A percentile compares a stretch with the other conserved stretches of the same genome.
These are phyloP conservation scores for Dryas iulia DNA, from an alignment of 1,140 invertebrate genomes.

Conservation along the genomic window DNA sequence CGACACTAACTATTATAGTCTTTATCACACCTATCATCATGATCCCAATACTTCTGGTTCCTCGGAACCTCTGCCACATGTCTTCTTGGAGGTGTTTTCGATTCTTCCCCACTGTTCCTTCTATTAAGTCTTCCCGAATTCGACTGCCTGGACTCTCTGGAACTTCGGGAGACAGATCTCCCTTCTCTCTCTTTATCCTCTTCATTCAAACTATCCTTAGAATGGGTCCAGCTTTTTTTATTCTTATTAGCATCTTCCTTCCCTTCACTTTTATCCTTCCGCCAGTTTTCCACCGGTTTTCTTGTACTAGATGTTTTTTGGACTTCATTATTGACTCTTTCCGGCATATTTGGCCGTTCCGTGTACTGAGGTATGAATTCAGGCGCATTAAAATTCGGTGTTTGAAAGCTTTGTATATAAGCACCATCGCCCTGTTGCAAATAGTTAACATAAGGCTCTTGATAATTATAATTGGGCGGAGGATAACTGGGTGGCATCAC, in stretches of 20 bases:
- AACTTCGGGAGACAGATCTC: constrained; percentile 44
- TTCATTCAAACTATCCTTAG: constrained; percentile 59
- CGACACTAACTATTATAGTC: constrained; percentile 75
- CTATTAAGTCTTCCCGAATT: constrained; percentile 40
- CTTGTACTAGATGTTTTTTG: constrained; percentile 50
- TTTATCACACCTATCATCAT: constrained; percentile 76
- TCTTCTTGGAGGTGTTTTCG: constrained; percentile 59
- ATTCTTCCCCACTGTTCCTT: constrained; percentile 49
- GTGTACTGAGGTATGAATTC: constrained; percentile 43
- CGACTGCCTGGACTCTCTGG: constrained; percentile 38
- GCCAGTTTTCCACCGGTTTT: constrained; percentile 61
- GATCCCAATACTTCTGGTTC: constrained; percentile 77
- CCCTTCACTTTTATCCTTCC: constrained; percentile 53
- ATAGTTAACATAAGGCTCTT: constrained; percentile 59
- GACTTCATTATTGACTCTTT: constrained; percentile 59
- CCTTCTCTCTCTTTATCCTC: constrained; percentile 47
- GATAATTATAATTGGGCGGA: constrained; percentile 50
- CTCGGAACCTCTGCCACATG: constrained; percentile 71
- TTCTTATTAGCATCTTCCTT: constrained; percentile 62
- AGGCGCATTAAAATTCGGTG: constrained; percentile 46
- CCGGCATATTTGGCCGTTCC: constrained; percentile 39
- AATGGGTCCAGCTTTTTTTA: constrained; percentile 58
- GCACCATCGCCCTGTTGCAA: constrained; percentile 68
- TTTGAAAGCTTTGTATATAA: constrained; percentile 58
- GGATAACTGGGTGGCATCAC: constrained; percentile 59